Conservation (phyloP, 1,140 invertebrate species). For the Plutomurus gul region DNA sequence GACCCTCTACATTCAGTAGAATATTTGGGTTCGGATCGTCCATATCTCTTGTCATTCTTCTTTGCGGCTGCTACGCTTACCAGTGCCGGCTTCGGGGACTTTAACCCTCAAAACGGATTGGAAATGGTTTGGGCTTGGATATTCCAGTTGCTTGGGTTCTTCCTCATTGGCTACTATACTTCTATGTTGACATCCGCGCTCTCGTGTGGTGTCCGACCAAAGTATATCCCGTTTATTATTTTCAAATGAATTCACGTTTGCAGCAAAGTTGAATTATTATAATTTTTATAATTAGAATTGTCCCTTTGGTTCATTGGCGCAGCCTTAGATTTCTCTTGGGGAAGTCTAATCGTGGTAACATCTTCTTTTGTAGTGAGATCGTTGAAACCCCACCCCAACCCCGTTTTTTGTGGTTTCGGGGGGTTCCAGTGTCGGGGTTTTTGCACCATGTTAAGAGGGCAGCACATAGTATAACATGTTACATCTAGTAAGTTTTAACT, state of each 20-base stretch:
- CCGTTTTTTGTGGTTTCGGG: too few species aligned
- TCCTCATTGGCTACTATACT: slow-evolving; percentile 47
- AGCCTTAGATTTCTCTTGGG: too few species aligned
- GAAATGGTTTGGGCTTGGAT: slow-evolving; percentile 37
- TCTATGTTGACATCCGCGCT: slow-evolving; percentile 48
- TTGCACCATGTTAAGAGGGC: too few species aligned
- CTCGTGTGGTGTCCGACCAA: slow-evolving; percentile 17
- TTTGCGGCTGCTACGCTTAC: slow-evolving; percentile 42
- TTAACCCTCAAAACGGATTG: slow-evolving; percentile 41
- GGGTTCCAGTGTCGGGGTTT: too few species aligned
- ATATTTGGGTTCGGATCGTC: background rate
- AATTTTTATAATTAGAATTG: background rate
- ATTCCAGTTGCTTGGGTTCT: slow-evolving; percentile 43
- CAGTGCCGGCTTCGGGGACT: slow-evolving; percentile 50
- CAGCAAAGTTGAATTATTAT: background rate
- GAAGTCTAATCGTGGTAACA: too few species aligned
- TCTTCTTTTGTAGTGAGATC: too few species aligned
- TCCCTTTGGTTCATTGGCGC: background rate
- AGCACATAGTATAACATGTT: too few species aligned
- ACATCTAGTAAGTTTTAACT: too few species aligned
- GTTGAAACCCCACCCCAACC: too few species aligned
- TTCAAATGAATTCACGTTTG: background rate
- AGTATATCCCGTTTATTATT: too few species aligned
- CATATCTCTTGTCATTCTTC: slow-evolving; percentile 43
- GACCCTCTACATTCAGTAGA: background rate